Conservation (phyloP, 2,888 invertebrate genomes). For the Odontothrips loti region DNA sequence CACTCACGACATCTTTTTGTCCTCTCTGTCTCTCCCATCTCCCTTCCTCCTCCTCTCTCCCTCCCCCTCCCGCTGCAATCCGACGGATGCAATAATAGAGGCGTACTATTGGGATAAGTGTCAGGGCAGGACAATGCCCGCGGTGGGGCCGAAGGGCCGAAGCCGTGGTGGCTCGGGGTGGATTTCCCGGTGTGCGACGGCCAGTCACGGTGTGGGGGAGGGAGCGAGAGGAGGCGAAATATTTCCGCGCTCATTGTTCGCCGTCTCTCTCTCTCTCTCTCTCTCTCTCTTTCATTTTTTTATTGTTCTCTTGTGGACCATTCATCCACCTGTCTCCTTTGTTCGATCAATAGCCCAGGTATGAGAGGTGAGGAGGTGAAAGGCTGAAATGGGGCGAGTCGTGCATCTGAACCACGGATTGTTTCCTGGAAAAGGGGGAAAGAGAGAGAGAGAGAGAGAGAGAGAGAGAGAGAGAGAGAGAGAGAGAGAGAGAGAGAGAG, state of each 20-base stretch:
- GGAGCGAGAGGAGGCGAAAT: background rate
- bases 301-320: constrained; percentile 13
- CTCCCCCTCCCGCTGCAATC: background rate
- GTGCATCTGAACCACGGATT: background rate
- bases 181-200: background rate
- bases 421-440: background rate
- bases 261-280: background rate
- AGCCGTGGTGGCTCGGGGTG: background rate
- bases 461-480: too few relatives aligned
- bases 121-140: background rate
- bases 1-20: too few relatives aligned
- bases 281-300: background rate
- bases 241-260: background rate
- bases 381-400: background rate
- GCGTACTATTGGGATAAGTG: constrained; percentile 15
- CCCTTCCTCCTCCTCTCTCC: background rate
- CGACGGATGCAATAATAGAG: background rate
- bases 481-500: too few relatives aligned
- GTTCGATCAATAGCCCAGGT: constrained; percentile 21
- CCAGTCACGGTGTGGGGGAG: background rate
- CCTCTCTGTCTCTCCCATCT: background rate
- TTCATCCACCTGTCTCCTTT: constrained; percentile 19
- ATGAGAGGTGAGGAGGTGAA: background rate
- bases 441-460: background rate
- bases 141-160: too few relatives aligned